Evolutionary conservation across 2,888 invertebrate genomes (phyloP).

Genomic region (Caenorhabditis auriculariae): DNA sequence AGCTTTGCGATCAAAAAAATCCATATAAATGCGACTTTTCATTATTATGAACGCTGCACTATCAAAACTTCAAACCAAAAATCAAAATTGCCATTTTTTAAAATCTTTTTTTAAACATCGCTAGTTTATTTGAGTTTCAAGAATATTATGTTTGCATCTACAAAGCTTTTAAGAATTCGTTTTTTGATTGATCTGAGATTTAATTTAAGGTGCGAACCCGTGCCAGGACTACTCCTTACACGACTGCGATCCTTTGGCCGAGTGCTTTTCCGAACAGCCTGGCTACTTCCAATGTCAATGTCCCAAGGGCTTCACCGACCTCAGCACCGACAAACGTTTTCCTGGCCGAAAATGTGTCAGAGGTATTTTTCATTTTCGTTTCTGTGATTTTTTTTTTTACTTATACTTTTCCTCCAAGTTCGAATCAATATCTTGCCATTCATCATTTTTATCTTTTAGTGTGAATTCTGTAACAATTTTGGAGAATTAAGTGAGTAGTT

Average conservation of each 20-base stretch:
- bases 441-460: too few species aligned
- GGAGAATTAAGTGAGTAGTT: too few species aligned
- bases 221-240: constrained; percentile 62
- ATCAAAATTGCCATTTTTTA: neutral
- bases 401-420: neutral
- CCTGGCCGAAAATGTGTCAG: constrained; percentile 61
- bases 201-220: constrained; percentile 58
- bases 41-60: too few species aligned
- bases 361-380: constrained; percentile 42
- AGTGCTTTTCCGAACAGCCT: constrained; percentile 58
- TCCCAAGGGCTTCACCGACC: constrained; percentile 59
- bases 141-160: neutral
- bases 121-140: neutral
- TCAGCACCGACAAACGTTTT: constrained; percentile 48
- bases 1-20: too few species aligned
- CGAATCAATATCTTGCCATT: too few species aligned
- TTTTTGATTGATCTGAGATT: neutral
- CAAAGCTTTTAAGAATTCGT: neutral
- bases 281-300: constrained; percentile 61
- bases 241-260: constrained; percentile 61
- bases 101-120: neutral
- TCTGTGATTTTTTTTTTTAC: neutral
- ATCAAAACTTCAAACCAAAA: too few species aligned
- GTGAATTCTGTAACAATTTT: too few species aligned
- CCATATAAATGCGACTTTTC: too few species aligned